Evolutionary conservation across 2,888 invertebrate species (phyloP).

Genomic region (Acanthoscelides obtectus): DNA sequence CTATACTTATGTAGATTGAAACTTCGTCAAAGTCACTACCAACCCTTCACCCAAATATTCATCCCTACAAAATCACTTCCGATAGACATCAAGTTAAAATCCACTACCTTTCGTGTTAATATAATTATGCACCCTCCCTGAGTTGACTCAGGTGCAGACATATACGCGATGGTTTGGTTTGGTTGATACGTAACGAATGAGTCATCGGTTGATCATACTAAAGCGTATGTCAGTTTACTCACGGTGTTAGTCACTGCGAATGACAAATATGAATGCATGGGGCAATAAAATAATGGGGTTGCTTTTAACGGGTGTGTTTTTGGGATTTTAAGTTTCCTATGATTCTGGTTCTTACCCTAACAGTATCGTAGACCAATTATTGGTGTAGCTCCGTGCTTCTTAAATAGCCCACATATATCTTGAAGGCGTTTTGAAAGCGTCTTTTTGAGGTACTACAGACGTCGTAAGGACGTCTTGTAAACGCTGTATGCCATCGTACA

Average conservation of each 20-base stretch:
- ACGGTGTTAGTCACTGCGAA: background rate
- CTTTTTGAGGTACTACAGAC: no score
- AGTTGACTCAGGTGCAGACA: background rate
- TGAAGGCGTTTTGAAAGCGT: no score
- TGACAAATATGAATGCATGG: background rate
- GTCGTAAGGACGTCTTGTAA: no score
- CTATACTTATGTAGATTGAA: no score
- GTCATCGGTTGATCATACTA: background rate
- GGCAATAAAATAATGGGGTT: background rate
- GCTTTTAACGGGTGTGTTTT: background rate
- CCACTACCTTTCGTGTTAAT: background rate
- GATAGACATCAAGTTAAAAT: background rate
- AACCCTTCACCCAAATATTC: background rate
- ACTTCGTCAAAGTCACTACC: background rate
- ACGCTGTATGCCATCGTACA: no score
- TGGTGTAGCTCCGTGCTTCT: no score
- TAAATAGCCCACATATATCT: no score
- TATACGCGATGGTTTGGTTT: background rate
- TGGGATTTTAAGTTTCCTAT: background rate
- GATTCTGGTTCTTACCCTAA: no score
- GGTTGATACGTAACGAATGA: background rate
- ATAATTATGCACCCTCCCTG: background rate
- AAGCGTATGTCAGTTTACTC: background rate
- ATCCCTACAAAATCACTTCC: background rate
- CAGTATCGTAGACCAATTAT: no score